Evolutionary conservation across 2,888 invertebrate genomes (phyloP).

Genomic region (Erebia ligea): DNA sequence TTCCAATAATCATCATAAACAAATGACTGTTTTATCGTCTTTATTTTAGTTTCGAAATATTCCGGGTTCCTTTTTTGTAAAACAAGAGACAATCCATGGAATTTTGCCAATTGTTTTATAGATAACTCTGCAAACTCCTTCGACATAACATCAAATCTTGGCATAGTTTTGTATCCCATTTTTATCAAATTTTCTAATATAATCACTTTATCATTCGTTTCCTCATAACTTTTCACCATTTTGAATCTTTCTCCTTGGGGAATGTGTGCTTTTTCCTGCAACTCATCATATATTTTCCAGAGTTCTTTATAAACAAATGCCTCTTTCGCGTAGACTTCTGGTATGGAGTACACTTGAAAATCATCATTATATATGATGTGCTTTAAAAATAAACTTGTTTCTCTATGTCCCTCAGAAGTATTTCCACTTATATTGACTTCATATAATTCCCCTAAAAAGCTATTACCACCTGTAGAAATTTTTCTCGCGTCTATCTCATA

Average conservation of each 20-base stretch:
- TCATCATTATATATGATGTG: slow-evolving; percentile 48
- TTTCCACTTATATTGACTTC: slow-evolving; percentile 53
- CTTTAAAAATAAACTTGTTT: slow-evolving; percentile 59
- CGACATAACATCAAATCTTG: slow-evolving; percentile 54
- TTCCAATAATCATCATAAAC: slow-evolving; percentile 49
- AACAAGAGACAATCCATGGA: slow-evolving; percentile 58
- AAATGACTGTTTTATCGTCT: slow-evolving; percentile 38
- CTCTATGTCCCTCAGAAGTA: slow-evolving; percentile 42
- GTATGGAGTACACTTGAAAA: slow-evolving; percentile 50
- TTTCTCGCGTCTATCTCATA: slow-evolving; percentile 45
- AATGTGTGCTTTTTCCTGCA: slow-evolving; percentile 54
- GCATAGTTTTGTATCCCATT: slow-evolving; percentile 51
- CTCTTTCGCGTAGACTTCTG: slow-evolving; percentile 54
- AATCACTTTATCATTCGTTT: slow-evolving; percentile 51
- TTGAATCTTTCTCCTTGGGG: slow-evolving; percentile 52
- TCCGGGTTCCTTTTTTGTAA: slow-evolving; percentile 50
- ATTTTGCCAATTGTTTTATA: slow-evolving; percentile 58
- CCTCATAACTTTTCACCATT: slow-evolving; percentile 51
- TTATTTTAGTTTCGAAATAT: slow-evolving; percentile 51
- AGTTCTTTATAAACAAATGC: slow-evolving; percentile 56
- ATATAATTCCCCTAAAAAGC: slow-evolving; percentile 54
- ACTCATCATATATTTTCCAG: slow-evolving; percentile 46
- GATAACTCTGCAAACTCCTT: slow-evolving; percentile 55
- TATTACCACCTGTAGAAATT: slow-evolving; percentile 50
- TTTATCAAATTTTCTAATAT: slow-evolving; percentile 57